Base-by-base conservation (phyloP, 2,797 vertebrate species). In the Balearica regulorum region DNA sequence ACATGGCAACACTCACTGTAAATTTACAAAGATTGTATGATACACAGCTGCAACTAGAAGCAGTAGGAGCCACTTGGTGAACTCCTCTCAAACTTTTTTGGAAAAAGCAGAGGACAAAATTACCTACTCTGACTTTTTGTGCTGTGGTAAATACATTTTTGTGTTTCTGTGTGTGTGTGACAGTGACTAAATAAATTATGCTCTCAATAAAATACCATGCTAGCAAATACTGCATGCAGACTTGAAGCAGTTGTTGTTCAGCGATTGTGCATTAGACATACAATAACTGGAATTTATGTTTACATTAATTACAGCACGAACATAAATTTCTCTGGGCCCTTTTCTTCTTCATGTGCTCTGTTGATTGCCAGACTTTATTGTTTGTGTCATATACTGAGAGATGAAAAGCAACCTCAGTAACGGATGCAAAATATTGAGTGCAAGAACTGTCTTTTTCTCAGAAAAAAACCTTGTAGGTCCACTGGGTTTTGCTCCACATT, bases 61-160 rank as follows among this genome's bases (percentile, higher is more conserved):
- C 69, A 43, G 35, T 49, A 89, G 49, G 55, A 93, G 16, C 48
- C 41, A 61, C 46, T 53, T 49, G 8, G 31, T 71, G 55, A 84
- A 82, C 71, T 92, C 41, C 9, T 60, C 46, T 85, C 75, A 62
- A 86, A 61, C 22, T 13, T 73, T 51, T 87, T 85, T 89, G 39
- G 76, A 89, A 87, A 79, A 92, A 83, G 16, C 49, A 68, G 57
- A 66, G 64, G 72, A 84, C 20, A 10, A 83, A 87, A 65, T 94
- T 78, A 89, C 91, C 71, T 89, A 55, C 80, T 18, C 24, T 92
- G 94, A 75, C 87, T 89, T 96, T 91, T 92, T 94, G 90, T 93
- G 64, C 93, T 89, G 53, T 62, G n/a, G 68, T 80, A 60, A 93
- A 94, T 83, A 62, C 60, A n/a, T 86, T 95, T 90, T 71, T 89